phyloP scores from a whole-genome alignment of 2,113 vertebrate species.

The Hippocampus mohnikei region DNA sequence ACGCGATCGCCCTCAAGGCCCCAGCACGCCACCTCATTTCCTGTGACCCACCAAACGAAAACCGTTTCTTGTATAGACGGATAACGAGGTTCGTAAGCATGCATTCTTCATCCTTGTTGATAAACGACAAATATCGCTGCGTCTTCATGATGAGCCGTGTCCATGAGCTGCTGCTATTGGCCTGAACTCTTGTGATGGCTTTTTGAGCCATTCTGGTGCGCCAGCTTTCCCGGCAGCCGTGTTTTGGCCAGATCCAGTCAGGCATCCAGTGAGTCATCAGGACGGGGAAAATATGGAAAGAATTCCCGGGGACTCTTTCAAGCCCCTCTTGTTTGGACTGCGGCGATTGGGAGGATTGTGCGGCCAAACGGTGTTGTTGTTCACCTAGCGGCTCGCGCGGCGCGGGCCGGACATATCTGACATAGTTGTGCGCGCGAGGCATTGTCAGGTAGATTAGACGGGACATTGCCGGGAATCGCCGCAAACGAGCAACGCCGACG shows the following conservation, averaged over 20 bases:
- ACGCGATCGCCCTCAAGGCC: too few relatives aligned
- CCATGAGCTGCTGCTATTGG: not conserved
- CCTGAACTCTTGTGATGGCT: not conserved
- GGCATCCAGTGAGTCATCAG: slow-evolving; percentile 55
- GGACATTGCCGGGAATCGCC: slow-evolving; percentile 55
- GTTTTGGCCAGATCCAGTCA: slow-evolving; percentile 69
- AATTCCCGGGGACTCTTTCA: slow-evolving; percentile 65
- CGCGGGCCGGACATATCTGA: slow-evolving; percentile 68
- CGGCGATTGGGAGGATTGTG: slow-evolving; percentile 55
- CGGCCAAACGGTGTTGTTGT: slow-evolving; percentile 65
- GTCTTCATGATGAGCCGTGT: not conserved
- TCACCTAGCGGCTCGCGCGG: slow-evolving; percentile 48
- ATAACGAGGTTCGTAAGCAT: too few relatives aligned
- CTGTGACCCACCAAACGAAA: too few relatives aligned
- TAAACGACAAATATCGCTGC: too few relatives aligned
- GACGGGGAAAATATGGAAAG: slow-evolving; percentile 59
- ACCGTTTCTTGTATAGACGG: too few relatives aligned
- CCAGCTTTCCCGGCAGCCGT: slow-evolving; percentile 6
- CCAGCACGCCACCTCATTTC: too few relatives aligned
- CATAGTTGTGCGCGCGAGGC: slow-evolving; percentile 62
- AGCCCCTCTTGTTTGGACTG: slow-evolving; percentile 63
- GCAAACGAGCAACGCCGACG: slow-evolving; percentile 3
- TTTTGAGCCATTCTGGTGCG: not conserved
- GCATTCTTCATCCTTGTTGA: too few relatives aligned
- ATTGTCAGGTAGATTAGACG: slow-evolving; percentile 66